Base-by-base conservation (phyloP, 2,797 vertebrate genomes). In the Neosilurus hyrtlii region DNA sequence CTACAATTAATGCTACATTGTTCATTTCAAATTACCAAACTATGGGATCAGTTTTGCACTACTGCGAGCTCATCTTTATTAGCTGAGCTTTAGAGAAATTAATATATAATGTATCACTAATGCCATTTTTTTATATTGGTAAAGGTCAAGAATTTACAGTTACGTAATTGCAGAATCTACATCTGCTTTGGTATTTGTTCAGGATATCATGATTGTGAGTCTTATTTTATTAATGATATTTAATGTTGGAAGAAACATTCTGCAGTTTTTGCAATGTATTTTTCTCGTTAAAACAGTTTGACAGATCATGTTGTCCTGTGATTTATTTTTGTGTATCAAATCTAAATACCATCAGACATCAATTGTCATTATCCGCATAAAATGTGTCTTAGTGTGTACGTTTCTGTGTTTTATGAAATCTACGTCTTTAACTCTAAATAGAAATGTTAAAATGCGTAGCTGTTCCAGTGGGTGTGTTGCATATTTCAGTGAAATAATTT, bases 1-100 rank as follows among this genome's bases (percentile, higher is more conserved):
- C 83, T 82, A 70, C 83, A 74, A 59, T 76, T 76, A 35, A 85
- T 83, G 54, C 87, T 89, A 88, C 81, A 81, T 85, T 91, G 92
- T 93, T 92, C 92, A 92, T 93, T 93, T 88, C 59, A 56, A 79
- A 81, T 20, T 77, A 76, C 81, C 68, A 82, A 83, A 81, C 70
- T 67, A 35, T 72, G 79, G 83, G 89, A 88, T 88, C 87, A 87
- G 85, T 86, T 90, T 92, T 90, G 91, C 88, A 91, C 84, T 88
- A 84, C 82, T 37, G 81, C 52, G 81, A 85, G 86, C 72, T 79
- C 78, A 75, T 78, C 59, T 67, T 82, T 79, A 75, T 82, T 62
- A 87, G 82, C 62, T 86, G 82, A 87, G 74, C 79, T 88, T 57
- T 82, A 84, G 83, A 88, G 79, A 89, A 81, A 84, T 67, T 88